A percentile compares a stretch with the other conserved stretches of the same genome.
These are phyloP conservation scores for Hydropsyche tenuis DNA, from an alignment of 1,140 invertebrate genomes.

Conservation along the genomic window DNA sequence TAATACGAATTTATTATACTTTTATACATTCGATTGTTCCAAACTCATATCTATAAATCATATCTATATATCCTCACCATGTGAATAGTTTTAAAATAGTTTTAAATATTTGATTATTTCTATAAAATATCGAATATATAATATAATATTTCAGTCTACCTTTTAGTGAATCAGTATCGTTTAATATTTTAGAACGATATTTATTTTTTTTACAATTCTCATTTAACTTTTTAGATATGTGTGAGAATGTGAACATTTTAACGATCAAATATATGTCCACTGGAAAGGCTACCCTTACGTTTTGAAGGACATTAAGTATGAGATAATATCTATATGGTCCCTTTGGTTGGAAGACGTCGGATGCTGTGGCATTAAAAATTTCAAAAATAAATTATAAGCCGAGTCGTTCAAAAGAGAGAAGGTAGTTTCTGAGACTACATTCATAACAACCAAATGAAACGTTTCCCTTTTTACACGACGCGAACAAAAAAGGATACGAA, in stretches of 20 bases:
- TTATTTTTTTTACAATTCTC: background rate
- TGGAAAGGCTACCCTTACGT: constrained; percentile 38
- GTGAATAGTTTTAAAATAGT: too few species aligned
- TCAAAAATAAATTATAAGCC: constrained; percentile 46
- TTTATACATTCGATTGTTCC: too few species aligned
- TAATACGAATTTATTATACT: too few species aligned
- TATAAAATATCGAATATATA: too few species aligned
- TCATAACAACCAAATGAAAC: background rate
- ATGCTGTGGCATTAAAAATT: constrained; percentile 40
- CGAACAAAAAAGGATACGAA: too few species aligned
- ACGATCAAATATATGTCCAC: constrained; percentile 14
- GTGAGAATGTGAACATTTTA: background rate
- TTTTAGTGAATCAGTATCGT: too few species aligned
- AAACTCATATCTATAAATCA: too few species aligned
- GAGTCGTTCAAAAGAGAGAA: constrained; percentile 18
- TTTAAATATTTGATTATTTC: too few species aligned
- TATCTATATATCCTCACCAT: too few species aligned
- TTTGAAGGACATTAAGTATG: constrained; percentile 35
- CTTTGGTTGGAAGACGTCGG: constrained; percentile 39
- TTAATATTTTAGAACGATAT: too few species aligned
- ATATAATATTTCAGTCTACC: too few species aligned
- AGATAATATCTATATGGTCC: constrained; percentile 44
- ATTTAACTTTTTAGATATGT: constrained; percentile 5
- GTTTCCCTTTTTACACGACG: too few species aligned
- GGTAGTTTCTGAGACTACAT: background rate